Base-by-base conservation (phyloP, 2,888 invertebrate species). In the Scelioninae gen. 2 region DNA sequence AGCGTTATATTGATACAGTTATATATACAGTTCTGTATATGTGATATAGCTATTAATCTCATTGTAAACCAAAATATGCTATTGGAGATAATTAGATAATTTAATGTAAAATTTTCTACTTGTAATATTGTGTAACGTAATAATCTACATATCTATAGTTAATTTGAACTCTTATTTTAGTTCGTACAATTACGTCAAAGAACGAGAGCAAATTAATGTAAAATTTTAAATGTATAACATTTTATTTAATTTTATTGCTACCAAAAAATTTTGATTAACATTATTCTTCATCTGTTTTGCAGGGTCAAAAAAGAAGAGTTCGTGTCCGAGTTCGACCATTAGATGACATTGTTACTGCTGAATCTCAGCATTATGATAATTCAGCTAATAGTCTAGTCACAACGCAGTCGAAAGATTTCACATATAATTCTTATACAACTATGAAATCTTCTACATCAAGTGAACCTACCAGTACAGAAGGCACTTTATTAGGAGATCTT, bases 331-430 rank as follows among this genome's bases (percentile, higher is more conserved):
- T 93, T 0, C 91, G 91, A 75, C 90, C 91, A 19, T 89, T 90
- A 2, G 94, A 94, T 83, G 89, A 90, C 18, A 91, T 94, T 53
- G 94, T 94, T 81, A 90, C 90, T 0, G 94, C 94, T 0, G 95
- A 95, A 84, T 94, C 94, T 0, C 94, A 95, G 84, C 92, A 91
- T 80, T 89, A 93, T 25, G 91, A 82, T 18, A 83, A 86, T 0
- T 81, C 84, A 0, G 52, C 82, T 1, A 86, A 86, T 68, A 80
- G 78, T 37, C 70, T 86, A 57, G 68, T 80, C 5, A 80, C 77
- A 2, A 80, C 13, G 75, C 73, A 37, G 50, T 48, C 18, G 69
- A 77, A 57, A 25, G 50, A 57, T 15, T 7, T 22, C 15, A 67
- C 67, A 18, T 55, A 63, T 0, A 70, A 74, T 13, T 52, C 65